Base-by-base conservation (phyloP, 2,888 invertebrate genomes). In the Lycaena phlaeas region DNA sequence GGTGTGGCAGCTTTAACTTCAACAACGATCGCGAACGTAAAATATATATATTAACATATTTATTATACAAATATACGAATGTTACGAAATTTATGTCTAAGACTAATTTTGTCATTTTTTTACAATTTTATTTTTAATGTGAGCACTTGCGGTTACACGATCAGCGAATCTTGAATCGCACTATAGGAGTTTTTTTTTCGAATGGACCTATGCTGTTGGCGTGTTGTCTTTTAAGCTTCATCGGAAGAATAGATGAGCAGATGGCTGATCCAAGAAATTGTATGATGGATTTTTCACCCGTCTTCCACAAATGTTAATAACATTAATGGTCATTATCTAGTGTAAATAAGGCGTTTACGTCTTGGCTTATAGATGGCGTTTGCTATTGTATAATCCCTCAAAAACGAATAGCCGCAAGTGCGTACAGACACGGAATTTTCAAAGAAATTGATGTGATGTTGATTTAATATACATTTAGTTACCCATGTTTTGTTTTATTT, bases 381-480 rank as follows among this genome's bases (percentile, higher is more conserved):
- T n/a, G n/a, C n/a, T n/a, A n/a, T n/a, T n/a, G n/a, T n/a, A n/a
- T n/a, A n/a, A n/a, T n/a, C n/a, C n/a, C n/a, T n/a, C n/a, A n/a
- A n/a, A n/a, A n/a, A n/a, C 4, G 10, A 5, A 5, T 4, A 30
- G 15, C 30, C 15, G 30, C 29, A 4, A 14, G 14, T 14, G 7
- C 4, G n/a, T 26, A n/a, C 4, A 4, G 14, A 15, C n/a, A n/a
- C n/a, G 30, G 30, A 30, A n/a, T 30, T 30, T 30, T 15, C 12
- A 10, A 18, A 22, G 22, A 34, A 11, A 22, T 22, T 49, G 57
- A 68, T 61, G 72, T 67, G 69, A 78, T 78, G 78, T 78, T 78
- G n/a, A 74, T 76, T 50, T 73, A 74, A 76, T 73, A 76, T 71
- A 68, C 68, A 56, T 59, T 59, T 73, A 77, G 76, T 75, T 77